Percentiles rank a stretch among this genome's conserved stretches.
These are phyloP conservation scores for Tetragonisca angustula DNA, from an alignment of 2,888 invertebrate species.

Conservation along the genomic window DNA sequence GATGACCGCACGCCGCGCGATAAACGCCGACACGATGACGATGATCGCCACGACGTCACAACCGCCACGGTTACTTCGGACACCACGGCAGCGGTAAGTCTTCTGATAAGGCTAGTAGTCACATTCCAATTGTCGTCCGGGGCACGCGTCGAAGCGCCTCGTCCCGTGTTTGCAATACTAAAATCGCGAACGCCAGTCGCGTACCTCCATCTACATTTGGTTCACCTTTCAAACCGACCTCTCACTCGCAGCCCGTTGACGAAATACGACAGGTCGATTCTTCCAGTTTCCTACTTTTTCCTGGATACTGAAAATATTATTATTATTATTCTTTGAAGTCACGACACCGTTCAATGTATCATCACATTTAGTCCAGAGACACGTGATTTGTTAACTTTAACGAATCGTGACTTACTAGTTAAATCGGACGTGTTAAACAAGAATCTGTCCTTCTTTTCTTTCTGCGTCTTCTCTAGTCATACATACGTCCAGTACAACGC, in stretches of 20 bases:
- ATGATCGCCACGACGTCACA: constrained; percentile 55
- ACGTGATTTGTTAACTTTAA: no score
- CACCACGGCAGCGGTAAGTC: constrained; percentile 69
- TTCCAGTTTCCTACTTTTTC: not conserved
- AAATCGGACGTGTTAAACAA: not conserved
- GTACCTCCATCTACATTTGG: not conserved
- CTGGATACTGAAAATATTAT: not conserved
- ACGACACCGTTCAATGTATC: not conserved
- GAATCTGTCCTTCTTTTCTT: no score
- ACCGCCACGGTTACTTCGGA: constrained; percentile 54
- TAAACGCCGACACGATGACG: constrained; percentile 53
- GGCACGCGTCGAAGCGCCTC: constrained; percentile 44
- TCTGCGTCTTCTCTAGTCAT: not conserved
- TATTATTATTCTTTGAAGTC: not conserved
- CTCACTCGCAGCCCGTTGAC: not conserved
- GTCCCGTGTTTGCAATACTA: constrained; percentile 55
- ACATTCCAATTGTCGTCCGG: constrained; percentile 61
- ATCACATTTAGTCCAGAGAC: no score
- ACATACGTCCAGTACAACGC: not conserved
- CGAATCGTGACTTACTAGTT: not conserved
- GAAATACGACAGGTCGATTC: not conserved
- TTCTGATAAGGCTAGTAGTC: constrained; percentile 69
- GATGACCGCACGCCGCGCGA: constrained; percentile 65
- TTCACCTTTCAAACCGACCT: not conserved
- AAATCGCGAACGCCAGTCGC: constrained; percentile 5